Evolutionary conservation across 2,888 invertebrate species (phyloP).

Genomic region (Clepsis dumicolana): DNA sequence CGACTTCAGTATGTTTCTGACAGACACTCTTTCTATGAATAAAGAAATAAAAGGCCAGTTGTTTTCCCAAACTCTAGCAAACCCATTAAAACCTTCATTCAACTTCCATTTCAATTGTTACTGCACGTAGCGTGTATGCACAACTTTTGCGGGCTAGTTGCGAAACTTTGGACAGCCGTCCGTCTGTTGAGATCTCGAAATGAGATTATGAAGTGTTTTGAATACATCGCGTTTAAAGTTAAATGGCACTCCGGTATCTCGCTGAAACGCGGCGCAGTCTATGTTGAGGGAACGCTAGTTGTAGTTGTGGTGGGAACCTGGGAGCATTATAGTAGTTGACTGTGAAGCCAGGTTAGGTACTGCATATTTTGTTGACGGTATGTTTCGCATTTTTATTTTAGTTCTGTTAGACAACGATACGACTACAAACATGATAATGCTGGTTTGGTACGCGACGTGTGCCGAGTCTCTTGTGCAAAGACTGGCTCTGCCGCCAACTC

Average conservation of each 20-base stretch:
- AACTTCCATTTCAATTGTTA: slow-evolving; percentile 16
- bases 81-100: not conserved
- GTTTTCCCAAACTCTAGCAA: not conserved
- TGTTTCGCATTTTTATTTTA: too few relatives aligned
- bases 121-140: not conserved
- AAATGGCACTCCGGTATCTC: slow-evolving; percentile 4
- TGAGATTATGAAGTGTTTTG: slow-evolving; percentile 32
- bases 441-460: too few relatives aligned
- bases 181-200: slow-evolving; percentile 36
- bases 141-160: slow-evolving; percentile 17
- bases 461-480: too few relatives aligned
- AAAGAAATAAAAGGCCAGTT: not conserved
- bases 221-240: slow-evolving; percentile 4
- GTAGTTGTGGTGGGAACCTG: not conserved
- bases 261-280: not conserved
- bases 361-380: not conserved
- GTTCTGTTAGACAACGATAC: too few relatives aligned
- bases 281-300: not conserved
- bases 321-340: not conserved
- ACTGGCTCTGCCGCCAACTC: too few relatives aligned
- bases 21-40: too few relatives aligned
- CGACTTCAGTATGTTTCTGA: too few relatives aligned
- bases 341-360: not conserved
- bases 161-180: slow-evolving; percentile 36
- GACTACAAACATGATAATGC: too few relatives aligned